Base-by-base conservation (phyloP, 1,140 invertebrate genomes). In the Polyergus mexicanus region DNA sequence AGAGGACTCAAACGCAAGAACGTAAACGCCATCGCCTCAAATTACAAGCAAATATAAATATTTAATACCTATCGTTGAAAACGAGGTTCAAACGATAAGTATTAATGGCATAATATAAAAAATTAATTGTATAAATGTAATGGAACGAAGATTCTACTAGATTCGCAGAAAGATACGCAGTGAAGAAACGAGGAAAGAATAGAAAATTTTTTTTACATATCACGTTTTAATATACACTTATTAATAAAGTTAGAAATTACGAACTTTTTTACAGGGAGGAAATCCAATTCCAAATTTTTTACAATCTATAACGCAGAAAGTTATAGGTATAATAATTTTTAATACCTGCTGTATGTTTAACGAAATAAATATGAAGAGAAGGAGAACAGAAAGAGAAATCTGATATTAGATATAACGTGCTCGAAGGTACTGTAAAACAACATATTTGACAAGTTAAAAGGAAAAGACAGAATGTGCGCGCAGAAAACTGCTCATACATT, bases 401-500 rank as follows among this genome's bases (percentile, higher is more conserved):
- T 78, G 84, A 80, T 58, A 78, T 85, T 56, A 85, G 76, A 78
- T 77, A 78, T 77, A 85, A 78, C 62, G 54, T 54, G 76, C 72
- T 80, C 76, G 75, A 85, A 78, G 74, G 38, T 60, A 65, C 63
- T 68, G 74, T 68, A 68, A 78, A 74, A 80, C 76, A 68, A 78
- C 84, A 69, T 85, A 80, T 65, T 69, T 85, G 74, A 78, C 75
- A 78, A 68, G 75, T 80, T 78, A 80, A 66, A 69, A 69, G 63
- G 74, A 66, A 85, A 66, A 58, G 84, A 63, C 54, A 19, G 74
- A 80, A 80, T 69, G 60, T 25, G 78, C 78, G 75, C 63, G 60
- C 54, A n/a, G 62, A 78, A 78, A 85, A 85, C 76, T 78, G 75
- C 84, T 85, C 84, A 78, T 80, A 85, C 74, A 78, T 77, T 85